These are phyloP conservation scores for Cylloceria caligata DNA, from an alignment of 2,888 invertebrate species.

Conservation along the genomic window DNA sequence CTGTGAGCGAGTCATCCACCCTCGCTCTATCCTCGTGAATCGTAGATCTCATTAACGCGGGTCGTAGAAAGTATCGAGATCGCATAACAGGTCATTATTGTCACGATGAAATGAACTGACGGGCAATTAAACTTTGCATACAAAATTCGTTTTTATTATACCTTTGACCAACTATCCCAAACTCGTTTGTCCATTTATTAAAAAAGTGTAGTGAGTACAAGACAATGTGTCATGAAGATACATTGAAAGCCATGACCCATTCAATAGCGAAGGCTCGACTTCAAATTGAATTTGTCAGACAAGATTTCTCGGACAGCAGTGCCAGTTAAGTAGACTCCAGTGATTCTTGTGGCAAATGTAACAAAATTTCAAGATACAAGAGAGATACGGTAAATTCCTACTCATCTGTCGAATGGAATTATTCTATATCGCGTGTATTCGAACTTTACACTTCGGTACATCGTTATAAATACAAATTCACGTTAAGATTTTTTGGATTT, in stretches of 20 bases:
- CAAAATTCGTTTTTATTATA: constrained; percentile 69
- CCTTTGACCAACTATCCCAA: constrained; percentile 22
- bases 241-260: neutral
- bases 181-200: constrained; percentile 4
- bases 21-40: constrained; percentile 32
- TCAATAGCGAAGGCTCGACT: neutral
- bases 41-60: constrained; percentile 76
- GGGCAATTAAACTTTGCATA: constrained; percentile 77
- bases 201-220: neutral
- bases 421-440: constrained; percentile 40
- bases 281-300: constrained; percentile 1
- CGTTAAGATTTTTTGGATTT: constrained; percentile 19
- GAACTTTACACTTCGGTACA: neutral
- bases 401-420: constrained; percentile 62
- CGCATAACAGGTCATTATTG: constrained; percentile 74
- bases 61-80: constrained; percentile 76
- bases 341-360: constrained; percentile 16
- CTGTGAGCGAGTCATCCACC: constrained; percentile 43
- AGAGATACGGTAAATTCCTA: constrained; percentile 41
- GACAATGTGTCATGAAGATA: neutral
- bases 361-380: neutral
- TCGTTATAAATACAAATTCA: constrained; percentile 28
- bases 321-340: constrained; percentile 18
- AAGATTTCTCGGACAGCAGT: constrained; percentile 4
- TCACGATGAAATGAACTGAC: constrained; percentile 74